Evolutionary conservation across 2,888 invertebrate genomes (phyloP).

Genomic region (Chalcis sispes): DNA sequence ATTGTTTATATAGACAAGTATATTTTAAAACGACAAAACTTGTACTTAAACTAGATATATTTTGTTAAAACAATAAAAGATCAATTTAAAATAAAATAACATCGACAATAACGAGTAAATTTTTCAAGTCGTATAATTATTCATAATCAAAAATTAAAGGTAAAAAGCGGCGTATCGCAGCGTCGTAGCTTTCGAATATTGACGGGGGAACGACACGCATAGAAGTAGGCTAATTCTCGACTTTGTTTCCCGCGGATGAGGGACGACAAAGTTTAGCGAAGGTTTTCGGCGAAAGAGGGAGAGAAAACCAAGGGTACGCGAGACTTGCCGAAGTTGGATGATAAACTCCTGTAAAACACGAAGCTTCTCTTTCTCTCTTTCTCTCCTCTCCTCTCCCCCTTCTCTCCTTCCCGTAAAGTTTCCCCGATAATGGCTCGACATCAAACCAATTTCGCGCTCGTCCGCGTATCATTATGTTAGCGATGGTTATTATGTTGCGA

Average conservation of each 20-base stretch:
- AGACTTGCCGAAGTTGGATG: conserved; percentile 60
- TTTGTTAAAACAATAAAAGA: too few species aligned
- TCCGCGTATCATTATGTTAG: conserved; percentile 62
- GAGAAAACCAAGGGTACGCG: conserved; percentile 17
- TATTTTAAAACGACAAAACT: too few species aligned
- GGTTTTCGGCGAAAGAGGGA: conserved; percentile 16
- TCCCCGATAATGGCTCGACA: conserved; percentile 70
- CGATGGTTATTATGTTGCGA: conserved; percentile 30
- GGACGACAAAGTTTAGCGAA: conserved; percentile 49
- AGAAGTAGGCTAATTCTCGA: conserved; percentile 57
- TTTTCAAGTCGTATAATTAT: too few species aligned
- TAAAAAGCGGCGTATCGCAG: too few species aligned
- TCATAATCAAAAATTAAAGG: too few species aligned
- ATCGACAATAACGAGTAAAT: too few species aligned
- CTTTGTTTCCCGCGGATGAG: conserved; percentile 42
- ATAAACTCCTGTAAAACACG: conserved; percentile 70
- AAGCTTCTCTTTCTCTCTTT: conserved; percentile 56
- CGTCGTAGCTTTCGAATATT: not conserved
- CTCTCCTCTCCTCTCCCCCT: too few species aligned
- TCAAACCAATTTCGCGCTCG: conserved; percentile 65
- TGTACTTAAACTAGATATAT: too few species aligned
- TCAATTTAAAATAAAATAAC: too few species aligned
- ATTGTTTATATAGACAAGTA: too few species aligned
- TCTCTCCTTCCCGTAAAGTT: conserved; percentile 62
- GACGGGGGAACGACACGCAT: conserved; percentile 37